Base-by-base conservation (phyloP, 2,888 invertebrate species). In the Dolichopus griseipennis region DNA sequence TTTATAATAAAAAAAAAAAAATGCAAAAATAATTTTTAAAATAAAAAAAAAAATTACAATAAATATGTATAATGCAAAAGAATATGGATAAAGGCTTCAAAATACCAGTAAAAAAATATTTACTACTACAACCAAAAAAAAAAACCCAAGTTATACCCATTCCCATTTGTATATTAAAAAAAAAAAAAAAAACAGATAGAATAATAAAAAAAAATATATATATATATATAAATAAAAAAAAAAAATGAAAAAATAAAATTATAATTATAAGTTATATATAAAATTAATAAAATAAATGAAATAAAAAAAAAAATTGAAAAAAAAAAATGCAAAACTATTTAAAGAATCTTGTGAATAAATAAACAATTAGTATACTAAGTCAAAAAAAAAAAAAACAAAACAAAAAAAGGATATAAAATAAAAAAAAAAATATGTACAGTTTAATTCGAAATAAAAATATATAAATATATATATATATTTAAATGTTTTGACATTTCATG, bases 291-390 rank as follows among this genome's bases (percentile, higher is more conserved):
- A 52, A 18, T 15, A 27, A 27, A 27, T 4, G 18, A 52, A 15
- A 18, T 15, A 52, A 52, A 18, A 18, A 52, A 18, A 18, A 52
- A 18, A 52, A 52, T 6, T 6, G 8, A 7, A 2, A 52, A 52
- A 52, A 4, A 52, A 52, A 52, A 52, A 52, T 52, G 52, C 52
- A 52, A 52, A 52, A 52, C 52, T 52, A 18, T n/a, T 52, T 52
- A 52, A 52, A n/a, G 52, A 52, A 52, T 52, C 52, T 52, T 52
- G 52, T 52, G 52, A 52, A 52, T 52, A 52, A 52, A 52, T 37
- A n/a, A n/a, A 52, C 52, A 52, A 52, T 52, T 52, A 52, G 52
- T 52, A 52, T 52, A 52, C 18, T 52, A 52, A 52, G 52, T 18
- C 52, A 52, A 18, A 12, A n/a, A 52, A 52, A 18, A 52, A 52